Evolutionary conservation across 2,797 vertebrate genomes (phyloP), one percentile per base, ranked within the genome.

Genomic region (Naso thynnoides): DNA sequence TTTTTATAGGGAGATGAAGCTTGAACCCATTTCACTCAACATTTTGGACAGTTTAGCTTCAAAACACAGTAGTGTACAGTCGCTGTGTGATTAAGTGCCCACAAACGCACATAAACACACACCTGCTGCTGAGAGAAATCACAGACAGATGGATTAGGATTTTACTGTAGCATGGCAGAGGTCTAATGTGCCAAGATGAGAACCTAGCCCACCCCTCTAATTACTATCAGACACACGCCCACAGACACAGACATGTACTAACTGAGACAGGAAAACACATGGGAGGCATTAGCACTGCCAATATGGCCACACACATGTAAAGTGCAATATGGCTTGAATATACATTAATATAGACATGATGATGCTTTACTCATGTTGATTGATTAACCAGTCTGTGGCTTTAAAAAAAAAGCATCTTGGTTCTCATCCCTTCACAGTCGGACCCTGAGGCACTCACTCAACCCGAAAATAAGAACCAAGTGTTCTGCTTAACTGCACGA

Each of bases 101-200:
- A 59, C 24, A 60, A 48, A 58, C 7, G 15, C 57, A 58, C 48
- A 76, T 80, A 84, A 81, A 75, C 73, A 70, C 84, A 86, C 88
- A 89, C 84, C 86, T 90, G 87, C 88, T 83, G 85, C 73, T 81
- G 59, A 59, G 69, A 52, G 68, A 89, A 93, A 92, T 88, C 81
- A 84, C 70, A 78, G 86, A 59, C 91, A 91, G 88, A 88, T 91
- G 87, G 60, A 75, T 52, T 18, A 60, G 41, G 67, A 69, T 73
- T 87, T 68, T 27, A 61, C 75, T 76, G 57, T 58, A 82, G 42
- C 63, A 61, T 67, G 62, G 75, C 70, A 87, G 86, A 65, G 73
- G 76, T 76, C 78, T 79, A 81, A 89, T 84, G 76, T 79, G 82
- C 76, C 81, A 44, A 8, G 78, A 90, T 86, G 74, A 83, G 71